Conservation (phyloP, 2,888 invertebrate genomes). For the Chironomus riparius region DNA sequence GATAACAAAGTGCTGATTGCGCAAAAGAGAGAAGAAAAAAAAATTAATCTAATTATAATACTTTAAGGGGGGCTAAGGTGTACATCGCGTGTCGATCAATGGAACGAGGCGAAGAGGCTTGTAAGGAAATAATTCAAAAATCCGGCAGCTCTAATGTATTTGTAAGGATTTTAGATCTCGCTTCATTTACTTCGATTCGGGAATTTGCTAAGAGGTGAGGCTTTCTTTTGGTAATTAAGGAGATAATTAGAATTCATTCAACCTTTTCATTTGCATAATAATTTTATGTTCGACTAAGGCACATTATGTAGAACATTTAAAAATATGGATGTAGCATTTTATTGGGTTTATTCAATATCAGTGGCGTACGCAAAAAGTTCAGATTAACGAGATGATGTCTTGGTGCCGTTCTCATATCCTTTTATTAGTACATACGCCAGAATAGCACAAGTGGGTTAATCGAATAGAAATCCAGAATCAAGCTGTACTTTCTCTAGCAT, state of each 20-base stretch:
- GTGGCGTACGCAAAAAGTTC: too few species aligned
- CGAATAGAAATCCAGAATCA: too few species aligned
- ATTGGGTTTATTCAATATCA: too few species aligned
- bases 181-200: conserved; percentile 58
- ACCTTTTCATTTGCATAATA: conserved; percentile 30
- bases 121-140: conserved; percentile 57
- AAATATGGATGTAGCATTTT: too few species aligned
- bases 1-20: conserved; percentile 1
- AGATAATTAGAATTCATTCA: conserved; percentile 30
- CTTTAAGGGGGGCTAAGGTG: conserved; percentile 58
- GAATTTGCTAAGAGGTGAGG: conserved; percentile 49
- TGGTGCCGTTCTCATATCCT: too few species aligned
- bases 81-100: conserved; percentile 72
- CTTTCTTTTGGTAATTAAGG: conserved; percentile 4
- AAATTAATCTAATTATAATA: conserved; percentile 2
- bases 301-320: too few species aligned
- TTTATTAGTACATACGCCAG: too few species aligned
- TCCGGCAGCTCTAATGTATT: conserved; percentile 63
- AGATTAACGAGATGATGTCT: too few species aligned
- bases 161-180: conserved; percentile 65
- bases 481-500: too few species aligned
- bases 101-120: conserved; percentile 54
- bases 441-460: too few species aligned
- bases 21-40: background rate
- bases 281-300: conserved; percentile 37